These are phyloP conservation scores for Daboia siamensis DNA, from an alignment of 2,113 vertebrate species.

Conservation along the genomic window DNA sequence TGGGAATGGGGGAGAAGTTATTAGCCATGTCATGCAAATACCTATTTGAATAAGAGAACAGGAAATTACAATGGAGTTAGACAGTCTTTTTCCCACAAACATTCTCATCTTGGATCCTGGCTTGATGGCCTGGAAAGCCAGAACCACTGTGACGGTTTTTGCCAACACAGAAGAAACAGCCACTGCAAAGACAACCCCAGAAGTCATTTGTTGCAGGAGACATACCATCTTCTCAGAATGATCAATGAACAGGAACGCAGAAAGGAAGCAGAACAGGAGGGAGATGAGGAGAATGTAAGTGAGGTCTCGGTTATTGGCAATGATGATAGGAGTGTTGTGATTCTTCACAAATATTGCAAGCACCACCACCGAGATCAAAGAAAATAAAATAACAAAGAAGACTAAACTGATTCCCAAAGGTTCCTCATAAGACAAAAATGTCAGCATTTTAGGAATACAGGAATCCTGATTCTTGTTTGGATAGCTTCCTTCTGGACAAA, in stretches of 20 bases:
- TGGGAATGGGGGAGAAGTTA: background rate
- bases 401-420: too few relatives aligned
- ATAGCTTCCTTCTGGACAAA: background rate
- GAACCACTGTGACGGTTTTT: background rate
- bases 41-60: background rate
- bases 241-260: background rate
- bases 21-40: background rate
- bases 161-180: background rate
- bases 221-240: background rate
- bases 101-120: background rate
- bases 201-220: background rate
- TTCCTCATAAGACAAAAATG: too few relatives aligned
- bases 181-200: background rate
- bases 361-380: background rate
- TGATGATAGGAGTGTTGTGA: background rate
- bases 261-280: background rate
- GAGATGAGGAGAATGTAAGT: background rate
- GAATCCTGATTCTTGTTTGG: too few relatives aligned
- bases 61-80: background rate
- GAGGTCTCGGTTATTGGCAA: background rate
- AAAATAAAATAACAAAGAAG: background rate
- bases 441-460: too few relatives aligned
- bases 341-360: background rate
- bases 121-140: background rate
- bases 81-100: background rate